Conservation (phyloP, 2,113 vertebrate species). For the Triplophysa siluroides region DNA sequence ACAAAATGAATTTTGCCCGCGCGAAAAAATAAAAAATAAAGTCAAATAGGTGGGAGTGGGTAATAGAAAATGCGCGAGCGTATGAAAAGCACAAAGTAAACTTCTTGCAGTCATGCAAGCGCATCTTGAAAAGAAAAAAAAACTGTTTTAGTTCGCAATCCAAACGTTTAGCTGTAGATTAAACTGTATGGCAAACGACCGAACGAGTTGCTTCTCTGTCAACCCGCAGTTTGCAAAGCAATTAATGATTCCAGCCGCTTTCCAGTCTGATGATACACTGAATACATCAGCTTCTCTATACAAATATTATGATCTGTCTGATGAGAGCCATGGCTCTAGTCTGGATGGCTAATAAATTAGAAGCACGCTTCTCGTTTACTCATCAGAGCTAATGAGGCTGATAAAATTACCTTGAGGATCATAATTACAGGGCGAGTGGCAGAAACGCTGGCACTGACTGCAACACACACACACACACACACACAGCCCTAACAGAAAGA, state of each 20-base stretch:
- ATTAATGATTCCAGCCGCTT: constrained; percentile 65
- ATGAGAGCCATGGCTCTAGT: constrained; percentile 78
- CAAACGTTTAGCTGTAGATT: constrained; percentile 45
- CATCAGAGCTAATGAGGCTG: constrained; percentile 83
- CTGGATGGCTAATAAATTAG: constrained; percentile 83
- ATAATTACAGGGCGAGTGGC: constrained; percentile 83
- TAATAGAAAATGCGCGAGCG: constrained; percentile 15
- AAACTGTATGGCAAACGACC: constrained; percentile 48
- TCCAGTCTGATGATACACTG: constrained; percentile 60
- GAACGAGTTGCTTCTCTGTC: constrained; percentile 53
- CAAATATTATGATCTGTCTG: constrained; percentile 82
- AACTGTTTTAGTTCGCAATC: constrained; percentile 29
- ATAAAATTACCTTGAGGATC: constrained; percentile 85
- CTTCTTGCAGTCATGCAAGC: constrained; percentile 20
- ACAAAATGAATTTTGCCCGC: constrained; percentile 67
- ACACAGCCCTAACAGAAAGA: constrained; percentile 52
- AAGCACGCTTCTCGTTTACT: constrained; percentile 81
- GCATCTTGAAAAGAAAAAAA: not conserved
- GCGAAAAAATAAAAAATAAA: constrained; percentile 44
- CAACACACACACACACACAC: constrained; percentile 57
- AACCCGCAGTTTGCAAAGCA: constrained; percentile 53
- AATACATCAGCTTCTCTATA: constrained; percentile 69
- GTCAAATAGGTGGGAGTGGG: constrained; percentile 35
- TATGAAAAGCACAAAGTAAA: constrained; percentile 9
- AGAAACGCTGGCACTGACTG: constrained; percentile 71